These are phyloP conservation scores for Lucilia cuprina DNA, from an alignment of 1,140 invertebrate species.

Conservation along the genomic window DNA sequence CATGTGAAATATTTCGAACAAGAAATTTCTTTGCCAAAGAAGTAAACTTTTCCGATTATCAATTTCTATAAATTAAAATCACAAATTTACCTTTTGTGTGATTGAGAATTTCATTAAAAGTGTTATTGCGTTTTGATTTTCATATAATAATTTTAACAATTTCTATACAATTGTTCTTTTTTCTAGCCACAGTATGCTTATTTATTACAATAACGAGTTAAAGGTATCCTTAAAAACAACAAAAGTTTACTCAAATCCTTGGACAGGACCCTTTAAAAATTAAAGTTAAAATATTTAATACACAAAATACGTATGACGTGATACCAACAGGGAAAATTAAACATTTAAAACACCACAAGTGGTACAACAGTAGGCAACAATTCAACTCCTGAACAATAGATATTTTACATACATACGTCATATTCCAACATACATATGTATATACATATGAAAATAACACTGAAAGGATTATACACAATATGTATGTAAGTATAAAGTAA, in stretches of 20 bases:
- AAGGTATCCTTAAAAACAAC: neutral
- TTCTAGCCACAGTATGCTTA: neutral
- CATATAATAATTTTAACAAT: neutral
- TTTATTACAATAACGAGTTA: neutral
- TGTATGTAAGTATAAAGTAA: neutral
- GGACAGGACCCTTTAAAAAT: neutral
- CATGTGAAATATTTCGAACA: no score
- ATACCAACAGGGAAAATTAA: slow-evolving; percentile 29
- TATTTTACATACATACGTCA: no score
- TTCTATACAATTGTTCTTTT: neutral
- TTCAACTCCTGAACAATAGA: neutral
- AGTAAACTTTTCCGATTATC: neutral
- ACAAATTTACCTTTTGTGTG: neutral
- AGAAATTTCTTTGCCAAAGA: neutral
- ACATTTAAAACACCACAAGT: slow-evolving; percentile 32
- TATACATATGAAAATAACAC: neutral
- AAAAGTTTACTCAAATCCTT: neutral
- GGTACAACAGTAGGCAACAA: slow-evolving; percentile 20
- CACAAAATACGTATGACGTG: neutral
- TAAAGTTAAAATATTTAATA: neutral
- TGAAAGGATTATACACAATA: slow-evolving; percentile 20
- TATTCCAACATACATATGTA: no score
- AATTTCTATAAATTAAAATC: neutral
- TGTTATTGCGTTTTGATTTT: neutral
- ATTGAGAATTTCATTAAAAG: neutral